A percentile compares a stretch with the other conserved stretches of the same genome.
Conservation (phyloP, 2,888 invertebrate genomes). For the Aproaerema taeniolella region DNA sequence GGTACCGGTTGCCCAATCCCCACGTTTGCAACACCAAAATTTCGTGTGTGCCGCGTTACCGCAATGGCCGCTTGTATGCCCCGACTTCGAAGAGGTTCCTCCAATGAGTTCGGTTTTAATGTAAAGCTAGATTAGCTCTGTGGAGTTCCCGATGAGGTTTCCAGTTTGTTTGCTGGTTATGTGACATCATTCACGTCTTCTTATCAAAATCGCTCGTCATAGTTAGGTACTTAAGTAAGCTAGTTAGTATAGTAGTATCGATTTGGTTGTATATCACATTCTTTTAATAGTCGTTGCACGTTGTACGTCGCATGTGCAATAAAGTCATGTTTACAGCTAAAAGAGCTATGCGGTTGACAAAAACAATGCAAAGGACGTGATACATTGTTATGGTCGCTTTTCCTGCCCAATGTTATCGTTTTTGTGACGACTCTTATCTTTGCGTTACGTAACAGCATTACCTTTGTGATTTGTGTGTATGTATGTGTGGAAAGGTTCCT, state of each 20-base stretch:
- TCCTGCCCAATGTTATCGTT: constrained; percentile 17
- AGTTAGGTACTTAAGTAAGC: too few species aligned
- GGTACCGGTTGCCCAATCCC: constrained; percentile 60
- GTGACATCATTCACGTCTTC: constrained; percentile 10
- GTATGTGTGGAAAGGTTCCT: too few species aligned
- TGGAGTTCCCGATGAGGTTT: constrained; percentile 18
- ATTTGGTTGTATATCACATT: not conserved
- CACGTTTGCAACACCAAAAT: constrained; percentile 69
- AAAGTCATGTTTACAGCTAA: constrained; percentile 12
- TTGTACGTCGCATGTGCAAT: constrained; percentile 6
- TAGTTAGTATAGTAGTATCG: too few species aligned
- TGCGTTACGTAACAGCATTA: constrained; percentile 12
- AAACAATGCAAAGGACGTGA: constrained; percentile 20
- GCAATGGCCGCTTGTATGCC: constrained; percentile 39
- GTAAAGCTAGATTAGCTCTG: constrained; percentile 13
- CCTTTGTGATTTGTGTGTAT: constrained; percentile 9
- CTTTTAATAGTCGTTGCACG: constrained; percentile 16
- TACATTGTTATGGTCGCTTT: constrained; percentile 17
- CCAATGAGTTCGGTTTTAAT: constrained; percentile 7
- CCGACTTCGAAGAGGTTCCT: constrained; percentile 6
- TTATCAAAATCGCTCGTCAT: too few species aligned
- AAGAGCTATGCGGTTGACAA: constrained; percentile 12
- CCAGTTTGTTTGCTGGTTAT: constrained; percentile 4
- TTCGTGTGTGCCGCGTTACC: constrained; percentile 67
- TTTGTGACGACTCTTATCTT: constrained; percentile 21